These are phyloP conservation scores for Ptychobarbus kaznakovi DNA, from an alignment of 2,797 vertebrate species.

Conservation along the genomic window DNA sequence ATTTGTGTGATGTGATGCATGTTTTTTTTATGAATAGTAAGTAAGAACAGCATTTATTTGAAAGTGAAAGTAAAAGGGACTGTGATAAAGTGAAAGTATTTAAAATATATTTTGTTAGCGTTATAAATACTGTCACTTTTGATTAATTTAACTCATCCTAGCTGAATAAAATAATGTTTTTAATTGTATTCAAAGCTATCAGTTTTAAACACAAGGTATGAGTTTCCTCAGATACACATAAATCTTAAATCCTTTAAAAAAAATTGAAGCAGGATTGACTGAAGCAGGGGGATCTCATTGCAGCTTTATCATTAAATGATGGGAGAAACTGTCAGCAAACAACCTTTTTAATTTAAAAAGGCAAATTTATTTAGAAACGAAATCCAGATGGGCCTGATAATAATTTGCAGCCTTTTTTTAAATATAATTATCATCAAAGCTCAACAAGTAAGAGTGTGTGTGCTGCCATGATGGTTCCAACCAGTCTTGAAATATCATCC, in stretches of 20 bases:
- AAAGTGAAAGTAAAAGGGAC: neutral
- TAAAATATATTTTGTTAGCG: neutral
- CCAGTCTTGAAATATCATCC: neutral
- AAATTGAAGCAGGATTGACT: neutral
- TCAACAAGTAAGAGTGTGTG: neutral
- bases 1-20: too few species aligned
- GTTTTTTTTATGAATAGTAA: neutral
- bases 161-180: neutral
- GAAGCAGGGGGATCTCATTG: neutral
- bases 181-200: neutral
- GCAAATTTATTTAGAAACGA: neutral
- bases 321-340: neutral
- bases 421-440: neutral
- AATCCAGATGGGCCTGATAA: slow-evolving; percentile 11
- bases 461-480: too few species aligned
- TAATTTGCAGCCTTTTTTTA: neutral
- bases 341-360: neutral
- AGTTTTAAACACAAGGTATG: neutral
- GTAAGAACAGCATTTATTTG: neutral
- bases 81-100: neutral
- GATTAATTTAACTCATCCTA: neutral
- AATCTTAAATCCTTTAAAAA: neutral
- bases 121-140: neutral
- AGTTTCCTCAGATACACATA: neutral
- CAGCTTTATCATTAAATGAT: slow-evolving; percentile 2